Percentiles rank a stretch among this genome's conserved stretches.
Evolutionary conservation across 2,888 invertebrate species (phyloP).

Genomic region (Lottia gigantea): DNA sequence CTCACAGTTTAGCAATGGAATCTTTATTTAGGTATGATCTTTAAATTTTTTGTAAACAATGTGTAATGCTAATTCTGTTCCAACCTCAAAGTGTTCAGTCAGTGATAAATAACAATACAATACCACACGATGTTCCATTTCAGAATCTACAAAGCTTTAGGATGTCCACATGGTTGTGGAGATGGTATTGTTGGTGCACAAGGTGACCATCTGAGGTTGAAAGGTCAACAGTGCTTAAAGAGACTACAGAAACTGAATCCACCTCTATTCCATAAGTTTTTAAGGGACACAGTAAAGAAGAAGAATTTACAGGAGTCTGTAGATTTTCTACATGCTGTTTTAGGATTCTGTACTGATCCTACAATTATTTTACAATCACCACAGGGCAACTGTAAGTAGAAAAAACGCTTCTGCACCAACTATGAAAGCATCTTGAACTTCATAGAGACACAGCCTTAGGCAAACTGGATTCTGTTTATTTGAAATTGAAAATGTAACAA

Average conservation of each 20-base stretch:
- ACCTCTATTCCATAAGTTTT: constrained; percentile 76
- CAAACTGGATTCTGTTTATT: too few relatives aligned
- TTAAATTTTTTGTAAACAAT: background rate
- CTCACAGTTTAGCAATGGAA: constrained; percentile 81
- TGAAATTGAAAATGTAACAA: too few relatives aligned
- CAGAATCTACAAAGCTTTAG: constrained; percentile 87
- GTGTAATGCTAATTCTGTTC: too few relatives aligned
- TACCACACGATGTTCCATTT: constrained; percentile 20
- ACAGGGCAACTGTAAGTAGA: constrained; percentile 36
- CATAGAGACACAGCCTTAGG: too few relatives aligned
- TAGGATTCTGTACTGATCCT: constrained; percentile 95
- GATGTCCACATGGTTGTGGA: constrained; percentile 95
- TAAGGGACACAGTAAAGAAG: constrained; percentile 78
- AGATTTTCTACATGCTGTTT: constrained; percentile 93
- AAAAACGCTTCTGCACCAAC: too few relatives aligned
- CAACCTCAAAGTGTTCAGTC: too few relatives aligned
- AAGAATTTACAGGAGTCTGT: constrained; percentile 84
- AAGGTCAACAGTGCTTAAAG: constrained; percentile 82
- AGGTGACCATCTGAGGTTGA: constrained; percentile 74
- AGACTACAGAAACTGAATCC: constrained; percentile 79
- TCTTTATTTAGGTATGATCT: constrained; percentile 70
- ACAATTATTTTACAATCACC: constrained; percentile 47
- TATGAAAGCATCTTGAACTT: too few relatives aligned
- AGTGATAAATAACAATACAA: too few relatives aligned
- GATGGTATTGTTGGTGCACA: constrained; percentile 70